These are phyloP conservation scores for Clusia tigrina DNA, from an alignment of 2,888 invertebrate species.

Conservation along the genomic window DNA sequence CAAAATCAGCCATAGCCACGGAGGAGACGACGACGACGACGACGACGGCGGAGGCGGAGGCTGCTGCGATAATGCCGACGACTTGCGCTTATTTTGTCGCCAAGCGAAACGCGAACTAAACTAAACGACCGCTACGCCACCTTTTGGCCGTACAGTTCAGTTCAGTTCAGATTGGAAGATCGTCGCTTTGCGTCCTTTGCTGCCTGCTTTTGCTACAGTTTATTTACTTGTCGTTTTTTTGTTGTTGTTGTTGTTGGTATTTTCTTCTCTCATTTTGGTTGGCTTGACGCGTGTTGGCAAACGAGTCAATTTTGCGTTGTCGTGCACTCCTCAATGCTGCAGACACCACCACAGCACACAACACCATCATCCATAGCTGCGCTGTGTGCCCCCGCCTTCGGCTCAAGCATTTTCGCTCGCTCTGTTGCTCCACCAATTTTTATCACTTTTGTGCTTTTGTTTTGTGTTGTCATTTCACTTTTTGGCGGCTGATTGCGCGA, in stretches of 20 bases:
- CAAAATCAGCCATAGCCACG: conserved; percentile 6
- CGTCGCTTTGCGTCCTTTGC: conserved; percentile 12
- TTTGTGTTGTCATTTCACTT: conserved; percentile 7
- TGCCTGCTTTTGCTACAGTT: conserved; percentile 16
- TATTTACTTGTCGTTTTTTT: neutral
- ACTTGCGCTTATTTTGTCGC: conserved; percentile 14
- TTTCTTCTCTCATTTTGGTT: conserved; percentile 24
- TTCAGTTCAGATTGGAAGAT: conserved; percentile 17
- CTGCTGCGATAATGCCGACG: conserved; percentile 10
- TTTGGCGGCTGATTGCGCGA: conserved; percentile 14
- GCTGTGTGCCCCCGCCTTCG: conserved; percentile 19
- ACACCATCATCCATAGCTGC: neutral
- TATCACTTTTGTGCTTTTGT: neutral
- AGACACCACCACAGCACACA: neutral
- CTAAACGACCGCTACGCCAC: conserved; percentile 2
- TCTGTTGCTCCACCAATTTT: conserved; percentile 2
- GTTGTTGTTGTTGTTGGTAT: conserved; percentile 12
- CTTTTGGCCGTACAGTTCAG: conserved; percentile 31
- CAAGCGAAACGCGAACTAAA: conserved; percentile 1
- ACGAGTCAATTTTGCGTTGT: conserved; percentile 52
- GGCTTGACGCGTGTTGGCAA: conserved; percentile 47
- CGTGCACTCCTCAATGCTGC: conserved; percentile 25
- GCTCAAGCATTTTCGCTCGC: too few species aligned
- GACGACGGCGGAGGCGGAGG: neutral
- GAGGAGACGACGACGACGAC: neutral